Conservation (phyloP, 2,113 vertebrate genomes). For the Pao palembangensis region DNA sequence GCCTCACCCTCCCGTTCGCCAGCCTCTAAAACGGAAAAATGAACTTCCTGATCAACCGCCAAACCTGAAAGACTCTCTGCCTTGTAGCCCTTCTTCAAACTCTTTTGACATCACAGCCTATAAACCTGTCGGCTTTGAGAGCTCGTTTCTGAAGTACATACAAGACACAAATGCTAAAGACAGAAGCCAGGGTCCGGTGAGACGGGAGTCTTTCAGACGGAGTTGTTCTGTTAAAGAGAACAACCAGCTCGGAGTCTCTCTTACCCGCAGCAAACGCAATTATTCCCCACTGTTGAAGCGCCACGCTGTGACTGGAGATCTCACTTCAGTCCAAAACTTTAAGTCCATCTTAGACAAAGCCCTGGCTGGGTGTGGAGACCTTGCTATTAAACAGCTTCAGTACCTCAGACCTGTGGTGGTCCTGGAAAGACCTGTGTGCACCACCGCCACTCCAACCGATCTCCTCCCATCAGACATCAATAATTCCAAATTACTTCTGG, state of each 20-base stretch:
- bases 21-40: slow-evolving; percentile 82
- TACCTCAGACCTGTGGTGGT: slow-evolving; percentile 96
- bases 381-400: slow-evolving; percentile 98
- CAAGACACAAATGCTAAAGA: slow-evolving; percentile 81
- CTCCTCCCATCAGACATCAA: slow-evolving; percentile 86
- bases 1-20: slow-evolving; percentile 65
- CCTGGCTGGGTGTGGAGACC: slow-evolving; percentile 91
- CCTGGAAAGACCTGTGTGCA: slow-evolving; percentile 89
- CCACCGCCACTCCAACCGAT: slow-evolving; percentile 75
- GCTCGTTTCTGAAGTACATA: slow-evolving; percentile 94
- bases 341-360: slow-evolving; percentile 93
- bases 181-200: slow-evolving; percentile 54
- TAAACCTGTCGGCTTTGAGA: slow-evolving; percentile 93
- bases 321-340: slow-evolving; percentile 84
- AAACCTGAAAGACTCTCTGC: slow-evolving; percentile 73
- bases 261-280: slow-evolving; percentile 71
- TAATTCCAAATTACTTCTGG: slow-evolving; percentile 85
- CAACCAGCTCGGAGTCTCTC: slow-evolving; percentile 72
- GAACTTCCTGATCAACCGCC: slow-evolving; percentile 72
- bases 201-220: slow-evolving; percentile 61
- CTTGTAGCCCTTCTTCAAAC: slow-evolving; percentile 50
- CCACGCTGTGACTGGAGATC: slow-evolving; percentile 65
- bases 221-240: slow-evolving; percentile 78
- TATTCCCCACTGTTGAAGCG: slow-evolving; percentile 79
- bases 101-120: slow-evolving; percentile 87